Evolutionary conservation across 2,888 invertebrate species (phyloP).

Genomic region (Orthosia gracilis): DNA sequence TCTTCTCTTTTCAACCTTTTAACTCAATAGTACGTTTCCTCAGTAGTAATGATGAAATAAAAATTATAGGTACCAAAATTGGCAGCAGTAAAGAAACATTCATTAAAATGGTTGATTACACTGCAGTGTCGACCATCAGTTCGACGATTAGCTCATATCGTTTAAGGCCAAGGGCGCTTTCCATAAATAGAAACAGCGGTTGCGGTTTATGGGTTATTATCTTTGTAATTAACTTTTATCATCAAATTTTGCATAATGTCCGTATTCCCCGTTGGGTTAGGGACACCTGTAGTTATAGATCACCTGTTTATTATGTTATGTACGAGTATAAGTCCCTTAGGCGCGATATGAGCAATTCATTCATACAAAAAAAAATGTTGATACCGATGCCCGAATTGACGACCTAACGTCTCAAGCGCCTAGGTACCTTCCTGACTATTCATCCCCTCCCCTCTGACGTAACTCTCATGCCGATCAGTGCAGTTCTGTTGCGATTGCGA

Average conservation of each 20-base stretch:
- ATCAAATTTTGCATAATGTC: neutral
- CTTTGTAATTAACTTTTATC: constrained; percentile 12
- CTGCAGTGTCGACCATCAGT: constrained; percentile 44
- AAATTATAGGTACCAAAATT: constrained; percentile 19
- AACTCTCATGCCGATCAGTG: neutral
- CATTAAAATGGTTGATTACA: constrained; percentile 42
- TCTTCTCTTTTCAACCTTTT: too few relatives aligned
- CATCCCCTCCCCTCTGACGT: neutral
- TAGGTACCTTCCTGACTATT: neutral
- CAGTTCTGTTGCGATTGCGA: neutral
- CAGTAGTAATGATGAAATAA: neutral
- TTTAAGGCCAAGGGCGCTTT: constrained; percentile 45
- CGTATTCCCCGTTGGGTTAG: neutral
- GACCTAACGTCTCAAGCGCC: neutral
- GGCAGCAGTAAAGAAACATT: constrained; percentile 5
- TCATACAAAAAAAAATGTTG: neutral
- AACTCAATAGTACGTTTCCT: too few relatives aligned
- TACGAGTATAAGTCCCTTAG: neutral
- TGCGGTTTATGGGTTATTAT: constrained; percentile 6
- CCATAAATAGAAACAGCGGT: constrained; percentile 26
- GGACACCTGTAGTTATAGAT: too few relatives aligned
- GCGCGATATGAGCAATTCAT: neutral
- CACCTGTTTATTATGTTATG: too few relatives aligned
- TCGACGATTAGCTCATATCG: constrained; percentile 17
- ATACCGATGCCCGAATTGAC: neutral